Evolutionary conservation across 30 jellyfish, hydroid and myxozoan species (phyloP), one percentile per base, ranked within the genome.

Genomic region (Cassiopea andromeda): DNA sequence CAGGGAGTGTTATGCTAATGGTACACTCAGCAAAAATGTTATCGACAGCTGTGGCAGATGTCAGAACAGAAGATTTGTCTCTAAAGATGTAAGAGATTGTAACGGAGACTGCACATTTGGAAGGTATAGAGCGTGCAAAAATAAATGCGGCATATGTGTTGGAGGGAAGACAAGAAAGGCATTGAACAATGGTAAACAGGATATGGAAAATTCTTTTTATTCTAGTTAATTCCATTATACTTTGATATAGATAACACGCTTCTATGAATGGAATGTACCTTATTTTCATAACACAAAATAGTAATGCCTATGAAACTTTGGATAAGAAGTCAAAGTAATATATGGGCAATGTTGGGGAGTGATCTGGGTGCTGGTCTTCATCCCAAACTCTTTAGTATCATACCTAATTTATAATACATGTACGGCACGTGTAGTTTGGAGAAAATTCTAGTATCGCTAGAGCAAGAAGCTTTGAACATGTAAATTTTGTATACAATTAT

Each of bases 41-140:
- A 69, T 15, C 0, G 94, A 87, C 61, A 47, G 82, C 73, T 87
- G 94, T 78, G 94, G 94, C n/a, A 68, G 85, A 44, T 87, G 94
- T 77, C 85, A 78, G 45, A 59, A 72, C 54, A 54, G 86, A 50
- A 9, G 38, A 43, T 87, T 49, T 12, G 90, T 44, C 48, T 67
- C 14, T 4, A 69, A 49, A 18, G 61, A 77, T 1, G 85, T 86
- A 73, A 50, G 59, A 45, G 94, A 87, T 58, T 87, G 94, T 49
- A 78, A 87, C 73, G 85, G 85, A 15, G 90, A 49, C 70, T 87
- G 94, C 18, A 4, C 64, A 45, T 77, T 19, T 64, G 85, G 87
- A 19, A 78, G 61, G 15, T 18, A 67, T 1, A 87, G 87, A 47
- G 94, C 94, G 18, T 87, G 94, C 73, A 87, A 50, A 44, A 87